Conservation (phyloP, 2,113 vertebrate species). For the Eubucco bourcierii region DNA sequence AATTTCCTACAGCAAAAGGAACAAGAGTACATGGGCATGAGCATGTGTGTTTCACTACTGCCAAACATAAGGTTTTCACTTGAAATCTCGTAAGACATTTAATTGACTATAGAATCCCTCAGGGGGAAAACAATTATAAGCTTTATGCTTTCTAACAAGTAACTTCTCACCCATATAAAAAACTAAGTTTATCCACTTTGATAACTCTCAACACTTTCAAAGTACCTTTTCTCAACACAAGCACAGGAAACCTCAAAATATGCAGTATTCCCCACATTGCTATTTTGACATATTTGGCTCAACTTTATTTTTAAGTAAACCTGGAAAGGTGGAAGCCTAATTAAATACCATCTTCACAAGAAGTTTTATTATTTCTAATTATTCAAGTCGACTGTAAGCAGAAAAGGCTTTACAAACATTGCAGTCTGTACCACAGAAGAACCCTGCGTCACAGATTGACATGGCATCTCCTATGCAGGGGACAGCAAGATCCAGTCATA, state of each 20-base stretch:
- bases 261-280: not conserved
- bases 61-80: slow-evolving; percentile 35
- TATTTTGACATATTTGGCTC: not conserved
- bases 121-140: not conserved
- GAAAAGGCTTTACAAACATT: not conserved
- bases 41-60: not conserved
- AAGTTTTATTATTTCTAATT: not conserved
- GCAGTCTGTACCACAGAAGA: slow-evolving; percentile 3
- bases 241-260: slow-evolving; percentile 14
- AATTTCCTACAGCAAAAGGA: not conserved
- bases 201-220: not conserved
- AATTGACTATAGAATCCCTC: slow-evolving; percentile 17
- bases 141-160: slow-evolving; percentile 47
- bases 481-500: not conserved
- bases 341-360: slow-evolving; percentile 12
- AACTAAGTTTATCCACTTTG: not conserved
- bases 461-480: not conserved
- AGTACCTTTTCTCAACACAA: not conserved
- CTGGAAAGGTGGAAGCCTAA: not conserved
- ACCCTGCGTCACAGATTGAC: not conserved
- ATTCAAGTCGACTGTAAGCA: not conserved
- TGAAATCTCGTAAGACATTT: not conserved
- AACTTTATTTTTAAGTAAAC: not conserved
- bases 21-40: not conserved
- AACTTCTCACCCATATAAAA: not conserved